Percentiles rank a stretch among this genome's conserved stretches.
These are phyloP conservation scores for Meleagris gallopavo DNA, from an alignment of 2,113 vertebrate species.

Conservation along the genomic window DNA sequence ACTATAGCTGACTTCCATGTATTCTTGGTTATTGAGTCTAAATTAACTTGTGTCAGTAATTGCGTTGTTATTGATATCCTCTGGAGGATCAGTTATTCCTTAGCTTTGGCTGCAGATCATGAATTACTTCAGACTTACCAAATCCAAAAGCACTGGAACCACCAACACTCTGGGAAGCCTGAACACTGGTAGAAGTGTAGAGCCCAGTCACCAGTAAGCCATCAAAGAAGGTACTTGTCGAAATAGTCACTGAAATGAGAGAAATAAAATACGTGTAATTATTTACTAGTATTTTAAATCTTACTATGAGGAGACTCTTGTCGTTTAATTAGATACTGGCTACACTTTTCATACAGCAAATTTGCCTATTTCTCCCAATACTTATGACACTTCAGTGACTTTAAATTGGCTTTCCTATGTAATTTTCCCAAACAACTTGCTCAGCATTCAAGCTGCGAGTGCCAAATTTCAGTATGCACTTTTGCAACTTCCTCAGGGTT, in stretches of 20 bases:
- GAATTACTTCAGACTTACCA: constrained; percentile 83
- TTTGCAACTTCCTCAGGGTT: background rate
- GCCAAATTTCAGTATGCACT: background rate
- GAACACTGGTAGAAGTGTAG: constrained; percentile 94
- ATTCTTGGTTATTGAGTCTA: background rate
- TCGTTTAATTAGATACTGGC: background rate
- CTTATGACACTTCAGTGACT: background rate
- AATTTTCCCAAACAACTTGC: background rate
- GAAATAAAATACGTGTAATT: background rate
- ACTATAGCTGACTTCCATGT: background rate
- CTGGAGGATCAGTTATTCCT: background rate
- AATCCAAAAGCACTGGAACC: constrained; percentile 93
- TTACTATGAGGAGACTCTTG: background rate
- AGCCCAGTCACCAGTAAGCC: constrained; percentile 96
- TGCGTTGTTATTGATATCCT: background rate
- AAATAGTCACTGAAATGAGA: constrained; percentile 90
- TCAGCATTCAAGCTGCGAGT: background rate
- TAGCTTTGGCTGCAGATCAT: background rate
- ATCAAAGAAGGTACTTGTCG: constrained; percentile 95
- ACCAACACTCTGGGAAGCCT: constrained; percentile 89
- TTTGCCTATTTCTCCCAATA: background rate
- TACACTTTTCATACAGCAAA: background rate
- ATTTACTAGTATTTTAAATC: background rate
- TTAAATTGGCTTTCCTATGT: background rate
- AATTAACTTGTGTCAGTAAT: background rate